Evolutionary conservation across 1,140 invertebrate species (phyloP).

Genomic region (Theocolax elegans): DNA sequence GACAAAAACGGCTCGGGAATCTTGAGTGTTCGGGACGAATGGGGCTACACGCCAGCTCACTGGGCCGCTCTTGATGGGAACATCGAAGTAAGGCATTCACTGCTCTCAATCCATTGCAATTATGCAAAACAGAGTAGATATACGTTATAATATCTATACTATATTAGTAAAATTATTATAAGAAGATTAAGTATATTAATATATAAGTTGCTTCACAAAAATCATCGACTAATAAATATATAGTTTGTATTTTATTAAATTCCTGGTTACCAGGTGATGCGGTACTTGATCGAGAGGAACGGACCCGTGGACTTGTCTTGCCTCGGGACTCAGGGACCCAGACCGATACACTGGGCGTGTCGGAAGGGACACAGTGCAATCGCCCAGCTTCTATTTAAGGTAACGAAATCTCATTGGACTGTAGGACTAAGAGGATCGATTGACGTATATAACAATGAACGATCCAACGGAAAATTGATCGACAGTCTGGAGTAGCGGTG

Average conservation of each 20-base stretch:
- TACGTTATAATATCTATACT: no score
- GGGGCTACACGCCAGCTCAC: slow-evolving; percentile 91
- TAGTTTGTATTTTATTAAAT: not conserved
- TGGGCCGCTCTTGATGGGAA: slow-evolving; percentile 91
- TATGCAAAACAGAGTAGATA: no score
- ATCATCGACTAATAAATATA: no score
- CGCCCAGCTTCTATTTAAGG: slow-evolving; percentile 83
- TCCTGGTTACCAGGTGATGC: slow-evolving; percentile 71
- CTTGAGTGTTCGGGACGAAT: slow-evolving; percentile 83
- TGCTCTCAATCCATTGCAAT: no score
- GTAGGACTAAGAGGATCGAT: no score
- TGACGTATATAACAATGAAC: no score
- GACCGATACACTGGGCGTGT: slow-evolving; percentile 94
- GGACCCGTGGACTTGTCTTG: slow-evolving; percentile 88
- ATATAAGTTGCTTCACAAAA: no score
- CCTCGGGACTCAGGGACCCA: slow-evolving; percentile 86
- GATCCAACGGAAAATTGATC: no score
- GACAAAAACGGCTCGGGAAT: slow-evolving; percentile 79
- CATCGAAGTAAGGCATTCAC: slow-evolving; percentile 77
- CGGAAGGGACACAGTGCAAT: slow-evolving; percentile 86
- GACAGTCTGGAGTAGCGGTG: slow-evolving; percentile 84
- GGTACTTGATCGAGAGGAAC: slow-evolving; percentile 83
- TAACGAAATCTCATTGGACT: no score
- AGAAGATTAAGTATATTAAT: no score
- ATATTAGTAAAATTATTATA: not conserved